A percentile compares a stretch with the other conserved stretches of the same genome.
Evolutionary conservation across 2,888 invertebrate genomes (phyloP).

Genomic region (Drosophila kambysellisi): DNA sequence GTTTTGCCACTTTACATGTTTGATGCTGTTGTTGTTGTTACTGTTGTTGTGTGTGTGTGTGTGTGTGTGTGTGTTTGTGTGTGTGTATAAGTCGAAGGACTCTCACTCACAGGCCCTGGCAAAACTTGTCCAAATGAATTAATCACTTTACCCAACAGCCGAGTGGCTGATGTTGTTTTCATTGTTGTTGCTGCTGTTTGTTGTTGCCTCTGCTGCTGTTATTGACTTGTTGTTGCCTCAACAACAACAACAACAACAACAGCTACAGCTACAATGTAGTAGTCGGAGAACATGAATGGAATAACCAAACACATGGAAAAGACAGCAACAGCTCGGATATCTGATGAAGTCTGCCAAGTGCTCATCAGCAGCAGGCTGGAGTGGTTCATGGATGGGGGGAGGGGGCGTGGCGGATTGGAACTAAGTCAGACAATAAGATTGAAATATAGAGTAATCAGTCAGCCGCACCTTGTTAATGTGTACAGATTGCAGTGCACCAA

Average conservation of each 20-base stretch:
- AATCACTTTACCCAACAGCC: conserved; percentile 72
- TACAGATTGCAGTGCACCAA: background rate
- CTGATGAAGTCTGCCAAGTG: conserved; percentile 70
- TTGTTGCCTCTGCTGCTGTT: conserved; percentile 28
- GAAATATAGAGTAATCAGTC: conserved; percentile 31
- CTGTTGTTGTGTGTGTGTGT: conserved; percentile 12
- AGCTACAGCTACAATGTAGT: conserved; percentile 16
- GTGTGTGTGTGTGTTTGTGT: conserved; percentile 30
- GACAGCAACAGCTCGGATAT: conserved; percentile 39
- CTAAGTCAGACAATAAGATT: conserved; percentile 28
- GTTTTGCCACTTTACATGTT: conserved; percentile 42
- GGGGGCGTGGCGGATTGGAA: background rate
- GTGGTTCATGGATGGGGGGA: background rate
- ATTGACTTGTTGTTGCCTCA: conserved; percentile 23
- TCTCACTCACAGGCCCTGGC: conserved; percentile 44
- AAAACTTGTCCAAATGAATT: conserved; percentile 80
- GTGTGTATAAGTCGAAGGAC: conserved; percentile 27
- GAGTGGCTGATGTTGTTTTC: conserved; percentile 66
- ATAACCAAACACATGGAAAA: conserved; percentile 32
- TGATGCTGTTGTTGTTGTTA: conserved; percentile 7
- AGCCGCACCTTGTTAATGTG: conserved; percentile 50
- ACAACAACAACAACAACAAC: conserved; percentile 21
- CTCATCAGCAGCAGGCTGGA: conserved; percentile 51
- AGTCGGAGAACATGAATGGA: conserved; percentile 25
- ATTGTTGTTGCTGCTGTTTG: conserved; percentile 48